Percentiles rank a stretch among this genome's conserved stretches.
Conservation (phyloP, 2,797 vertebrate genomes). For the Simalia tracyae region DNA sequence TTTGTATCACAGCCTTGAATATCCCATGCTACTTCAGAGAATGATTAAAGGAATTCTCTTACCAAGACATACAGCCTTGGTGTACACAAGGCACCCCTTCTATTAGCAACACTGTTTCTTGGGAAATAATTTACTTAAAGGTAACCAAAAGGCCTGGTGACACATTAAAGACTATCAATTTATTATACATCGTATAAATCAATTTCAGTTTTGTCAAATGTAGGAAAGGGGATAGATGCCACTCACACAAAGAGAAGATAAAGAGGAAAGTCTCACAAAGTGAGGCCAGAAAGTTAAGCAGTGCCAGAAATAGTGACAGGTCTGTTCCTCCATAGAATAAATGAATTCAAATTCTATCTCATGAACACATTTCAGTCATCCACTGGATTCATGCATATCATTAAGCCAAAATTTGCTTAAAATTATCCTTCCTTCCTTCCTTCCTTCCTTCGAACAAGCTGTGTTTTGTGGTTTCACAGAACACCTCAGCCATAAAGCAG, state of each 20-base stretch:
- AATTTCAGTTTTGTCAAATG: not conserved
- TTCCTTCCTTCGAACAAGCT: not conserved
- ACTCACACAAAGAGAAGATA: not conserved
- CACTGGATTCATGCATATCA: not conserved
- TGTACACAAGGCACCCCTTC: not conserved
- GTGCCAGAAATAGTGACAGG: not conserved
- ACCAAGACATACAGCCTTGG: not conserved
- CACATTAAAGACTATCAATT: not conserved
- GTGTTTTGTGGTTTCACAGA: not conserved
- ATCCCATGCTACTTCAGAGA: constrained; percentile 34
- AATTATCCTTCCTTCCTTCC: too few relatives aligned
- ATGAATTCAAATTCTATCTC: not conserved
- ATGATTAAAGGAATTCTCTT: constrained; percentile 40
- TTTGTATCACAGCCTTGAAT: constrained; percentile 39
- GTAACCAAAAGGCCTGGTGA: not conserved
- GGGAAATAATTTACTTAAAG: not conserved
- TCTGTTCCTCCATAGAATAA: not conserved
- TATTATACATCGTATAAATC: not conserved
- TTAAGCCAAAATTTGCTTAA: not conserved
- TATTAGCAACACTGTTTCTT: not conserved
- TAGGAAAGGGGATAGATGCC: not conserved
- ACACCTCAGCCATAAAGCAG: not conserved
- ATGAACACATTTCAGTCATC: not conserved
- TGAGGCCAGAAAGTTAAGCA: not conserved
- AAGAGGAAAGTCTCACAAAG: not conserved